phyloP scores from a whole-genome alignment of 2,113 vertebrate species.

The Caracal caracal region DNA sequence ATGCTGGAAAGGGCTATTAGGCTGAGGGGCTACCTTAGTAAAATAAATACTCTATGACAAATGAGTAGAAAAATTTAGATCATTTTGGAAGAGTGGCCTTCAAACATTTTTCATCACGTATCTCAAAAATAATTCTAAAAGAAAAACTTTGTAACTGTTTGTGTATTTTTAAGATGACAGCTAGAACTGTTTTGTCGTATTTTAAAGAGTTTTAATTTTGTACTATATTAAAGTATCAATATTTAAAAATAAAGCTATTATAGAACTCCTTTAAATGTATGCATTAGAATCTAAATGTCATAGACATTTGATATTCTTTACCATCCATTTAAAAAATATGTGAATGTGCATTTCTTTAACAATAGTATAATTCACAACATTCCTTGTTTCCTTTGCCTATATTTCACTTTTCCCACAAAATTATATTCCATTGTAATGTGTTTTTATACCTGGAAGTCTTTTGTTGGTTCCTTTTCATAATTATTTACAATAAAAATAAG shows the following conservation, averaged over 20 bases:
- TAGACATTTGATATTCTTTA: background rate
- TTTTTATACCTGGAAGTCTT: background rate
- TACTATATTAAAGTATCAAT: background rate
- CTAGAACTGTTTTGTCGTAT: background rate
- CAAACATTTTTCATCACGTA: background rate
- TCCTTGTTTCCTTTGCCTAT: background rate
- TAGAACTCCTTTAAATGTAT: background rate
- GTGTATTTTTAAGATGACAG: slow-evolving; percentile 1
- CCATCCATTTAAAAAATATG: background rate
- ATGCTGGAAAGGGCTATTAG: background rate
- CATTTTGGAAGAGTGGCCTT: background rate
- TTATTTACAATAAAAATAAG: background rate
- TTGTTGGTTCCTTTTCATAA: background rate
- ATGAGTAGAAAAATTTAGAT: background rate
- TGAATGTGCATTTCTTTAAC: background rate
- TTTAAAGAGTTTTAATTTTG: slow-evolving; percentile 4
- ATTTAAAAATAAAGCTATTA: background rate
- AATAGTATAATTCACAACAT: background rate
- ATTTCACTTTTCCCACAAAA: background rate
- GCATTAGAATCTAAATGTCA: background rate
- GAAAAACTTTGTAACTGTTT: background rate
- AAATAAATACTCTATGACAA: background rate
- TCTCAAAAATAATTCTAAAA: background rate
- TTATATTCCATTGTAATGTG: background rate
- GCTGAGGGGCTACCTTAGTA: background rate